Evolutionary conservation across 2,797 vertebrate species (phyloP).

Genomic region (Orientallactaga sibirica): DNA sequence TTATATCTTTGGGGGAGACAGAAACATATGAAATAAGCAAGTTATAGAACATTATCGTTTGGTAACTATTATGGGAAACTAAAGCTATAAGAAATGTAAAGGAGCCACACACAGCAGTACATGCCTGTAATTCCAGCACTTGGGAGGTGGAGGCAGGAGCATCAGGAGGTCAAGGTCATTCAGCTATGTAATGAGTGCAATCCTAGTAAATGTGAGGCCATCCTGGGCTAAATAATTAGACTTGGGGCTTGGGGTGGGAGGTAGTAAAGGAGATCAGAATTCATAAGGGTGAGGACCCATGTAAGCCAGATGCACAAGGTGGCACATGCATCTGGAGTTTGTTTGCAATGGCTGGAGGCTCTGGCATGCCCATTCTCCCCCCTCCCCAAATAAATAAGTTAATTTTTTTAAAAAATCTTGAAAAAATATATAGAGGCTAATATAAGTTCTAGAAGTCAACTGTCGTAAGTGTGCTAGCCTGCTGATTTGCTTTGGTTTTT

Average conservation of each 20-base stretch:
- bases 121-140: too few species aligned
- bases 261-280: background rate
- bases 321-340: too few species aligned
- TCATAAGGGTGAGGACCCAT: background rate
- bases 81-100: background rate
- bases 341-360: too few species aligned
- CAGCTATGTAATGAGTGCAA: too few species aligned
- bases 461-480: conserved; percentile 27
- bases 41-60: background rate
- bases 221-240: background rate
- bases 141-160: background rate
- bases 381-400: too few species aligned
- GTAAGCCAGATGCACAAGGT: too few species aligned
- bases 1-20: background rate
- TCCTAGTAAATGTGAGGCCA: background rate
- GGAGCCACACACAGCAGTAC: background rate
- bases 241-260: too few species aligned
- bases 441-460: conserved; percentile 48
- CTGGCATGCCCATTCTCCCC: too few species aligned
- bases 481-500: conserved; percentile 68
- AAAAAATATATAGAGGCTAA: background rate
- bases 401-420: too few species aligned
- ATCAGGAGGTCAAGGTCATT: background rate
- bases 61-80: background rate
- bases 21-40: conserved; percentile 13